Percentiles rank a stretch among this genome's conserved stretches.
Evolutionary conservation across 2,113 vertebrate species (phyloP).

Genomic region (Chionis minor): DNA sequence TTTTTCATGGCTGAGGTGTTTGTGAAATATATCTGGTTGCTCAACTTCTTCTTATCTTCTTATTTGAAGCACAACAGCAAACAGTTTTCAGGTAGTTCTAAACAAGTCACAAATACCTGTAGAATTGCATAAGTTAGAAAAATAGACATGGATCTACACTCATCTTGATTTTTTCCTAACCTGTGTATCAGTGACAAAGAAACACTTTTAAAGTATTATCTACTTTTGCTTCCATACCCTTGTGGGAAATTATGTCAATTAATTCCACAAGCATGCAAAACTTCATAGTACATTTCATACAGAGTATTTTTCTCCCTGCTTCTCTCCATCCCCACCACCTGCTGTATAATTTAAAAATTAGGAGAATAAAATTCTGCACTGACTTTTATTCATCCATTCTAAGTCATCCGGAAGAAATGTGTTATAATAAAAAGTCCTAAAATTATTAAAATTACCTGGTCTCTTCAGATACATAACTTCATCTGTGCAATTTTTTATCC

Average conservation of each 20-base stretch:
- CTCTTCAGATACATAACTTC: not conserved
- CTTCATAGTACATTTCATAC: not conserved
- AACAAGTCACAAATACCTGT: not conserved
- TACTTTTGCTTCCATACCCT: not conserved
- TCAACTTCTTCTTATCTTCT: not conserved
- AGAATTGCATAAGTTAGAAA: not conserved
- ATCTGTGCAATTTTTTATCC: not conserved
- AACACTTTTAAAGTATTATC: not conserved
- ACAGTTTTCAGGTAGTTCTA: not conserved
- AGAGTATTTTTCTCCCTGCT: not conserved
- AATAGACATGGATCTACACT: fast-evolving
- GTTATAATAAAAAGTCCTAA: not conserved
- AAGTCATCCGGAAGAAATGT: slow-evolving; percentile 18
- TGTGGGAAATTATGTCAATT: not conserved
- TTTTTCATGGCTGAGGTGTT: not conserved
- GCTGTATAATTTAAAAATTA: not conserved
- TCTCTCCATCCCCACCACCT: not conserved
- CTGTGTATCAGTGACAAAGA: not conserved
- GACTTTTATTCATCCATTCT: not conserved
- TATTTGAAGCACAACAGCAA: not conserved
- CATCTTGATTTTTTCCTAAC: not conserved
- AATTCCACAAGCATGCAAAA: not conserved
- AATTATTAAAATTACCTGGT: not conserved
- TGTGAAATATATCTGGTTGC: not conserved
- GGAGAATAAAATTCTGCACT: not conserved